Percentiles rank a stretch among this genome's conserved stretches.
These are phyloP conservation scores for Xiphias gladius DNA, from an alignment of 2,113 vertebrate species.

Conservation along the genomic window DNA sequence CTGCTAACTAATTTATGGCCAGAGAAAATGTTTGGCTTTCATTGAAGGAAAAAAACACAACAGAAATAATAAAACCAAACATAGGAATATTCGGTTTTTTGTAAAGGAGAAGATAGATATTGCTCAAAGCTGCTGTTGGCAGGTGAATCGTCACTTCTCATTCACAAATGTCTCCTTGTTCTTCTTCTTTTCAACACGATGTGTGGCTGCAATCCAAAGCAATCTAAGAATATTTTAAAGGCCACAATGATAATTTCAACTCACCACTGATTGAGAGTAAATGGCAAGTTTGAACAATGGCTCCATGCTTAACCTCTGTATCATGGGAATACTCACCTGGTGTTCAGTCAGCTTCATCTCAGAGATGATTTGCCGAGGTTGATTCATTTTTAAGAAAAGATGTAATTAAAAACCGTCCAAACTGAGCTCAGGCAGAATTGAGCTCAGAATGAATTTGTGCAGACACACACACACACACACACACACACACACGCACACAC, in stretches of 20 bases:
- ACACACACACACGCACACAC: background rate
- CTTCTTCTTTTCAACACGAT: background rate
- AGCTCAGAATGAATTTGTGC: constrained; percentile 3
- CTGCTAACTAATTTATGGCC: constrained; percentile 38
- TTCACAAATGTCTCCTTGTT: background rate
- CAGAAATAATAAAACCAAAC: background rate
- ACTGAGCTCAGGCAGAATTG: background rate
- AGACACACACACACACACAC: background rate
- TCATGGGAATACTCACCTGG: constrained; percentile 5
- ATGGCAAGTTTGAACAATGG: constrained; percentile 37
- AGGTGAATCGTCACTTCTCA: constrained; percentile 1
- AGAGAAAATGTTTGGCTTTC: constrained; percentile 44
- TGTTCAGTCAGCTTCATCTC: constrained; percentile 27
- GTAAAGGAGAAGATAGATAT: background rate
- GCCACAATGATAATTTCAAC: constrained; percentile 29
- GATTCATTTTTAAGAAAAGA: constrained; percentile 47
- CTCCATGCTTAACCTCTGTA: constrained; percentile 19
- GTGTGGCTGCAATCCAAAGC: constrained; percentile 16
- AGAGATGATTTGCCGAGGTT: constrained; percentile 31
- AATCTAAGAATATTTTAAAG: constrained; percentile 30
- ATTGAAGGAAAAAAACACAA: background rate
- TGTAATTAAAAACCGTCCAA: constrained; percentile 50
- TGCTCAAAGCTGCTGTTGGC: background rate
- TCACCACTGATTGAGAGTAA: background rate
- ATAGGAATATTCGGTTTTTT: constrained; percentile 3